Evolutionary conservation across 1,140 invertebrate genomes (phyloP).

Genomic region (Ceratina australensis): DNA sequence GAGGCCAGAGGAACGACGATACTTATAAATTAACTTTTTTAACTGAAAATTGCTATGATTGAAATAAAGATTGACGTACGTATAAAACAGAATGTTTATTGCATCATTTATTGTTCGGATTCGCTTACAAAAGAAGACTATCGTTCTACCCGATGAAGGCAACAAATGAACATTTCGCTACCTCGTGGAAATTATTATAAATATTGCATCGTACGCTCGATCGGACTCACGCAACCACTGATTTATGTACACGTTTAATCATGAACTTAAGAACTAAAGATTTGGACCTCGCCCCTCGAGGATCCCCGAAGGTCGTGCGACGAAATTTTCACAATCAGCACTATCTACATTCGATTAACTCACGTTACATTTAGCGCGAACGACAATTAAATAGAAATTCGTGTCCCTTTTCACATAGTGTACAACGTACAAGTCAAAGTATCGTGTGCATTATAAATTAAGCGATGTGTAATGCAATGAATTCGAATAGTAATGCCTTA

Average conservation of each 20-base stretch:
- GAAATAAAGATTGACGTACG: not conserved
- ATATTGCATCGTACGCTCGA: not conserved
- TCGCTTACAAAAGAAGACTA: conserved; percentile 31
- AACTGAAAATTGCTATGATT: too few species aligned
- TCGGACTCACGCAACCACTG: too few species aligned
- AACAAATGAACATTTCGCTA: not conserved
- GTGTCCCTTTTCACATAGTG: not conserved
- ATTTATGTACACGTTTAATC: not conserved
- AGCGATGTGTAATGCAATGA: conserved; percentile 1
- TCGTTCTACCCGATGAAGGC: not conserved
- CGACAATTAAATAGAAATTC: not conserved
- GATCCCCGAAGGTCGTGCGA: too few species aligned
- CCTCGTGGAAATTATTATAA: not conserved
- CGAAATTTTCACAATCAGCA: not conserved
- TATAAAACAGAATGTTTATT: conserved; percentile 12
- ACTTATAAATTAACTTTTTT: too few species aligned
- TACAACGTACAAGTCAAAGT: not conserved
- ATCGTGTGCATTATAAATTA: conserved; percentile 7
- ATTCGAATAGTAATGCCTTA: not conserved
- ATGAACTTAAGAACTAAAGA: not conserved
- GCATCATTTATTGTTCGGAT: conserved; percentile 29
- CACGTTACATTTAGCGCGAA: not conserved
- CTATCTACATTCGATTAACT: not conserved
- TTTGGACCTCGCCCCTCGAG: too few species aligned
- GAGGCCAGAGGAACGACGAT: not conserved